These are phyloP conservation scores for Gymnobelideus leadbeateri DNA, from an alignment of 2,113 vertebrate species.

Conservation along the genomic window DNA sequence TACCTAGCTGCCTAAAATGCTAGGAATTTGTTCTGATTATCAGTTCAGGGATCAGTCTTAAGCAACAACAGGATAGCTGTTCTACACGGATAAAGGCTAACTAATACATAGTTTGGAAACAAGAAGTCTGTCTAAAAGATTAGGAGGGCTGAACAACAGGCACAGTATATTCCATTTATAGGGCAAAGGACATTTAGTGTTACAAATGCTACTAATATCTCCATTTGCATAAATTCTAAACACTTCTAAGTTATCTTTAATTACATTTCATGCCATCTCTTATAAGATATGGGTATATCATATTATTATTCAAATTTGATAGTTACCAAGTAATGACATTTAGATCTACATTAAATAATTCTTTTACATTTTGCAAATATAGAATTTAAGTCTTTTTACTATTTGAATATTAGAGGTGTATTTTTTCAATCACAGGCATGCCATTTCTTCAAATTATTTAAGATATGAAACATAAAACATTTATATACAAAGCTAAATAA, in stretches of 20 bases:
- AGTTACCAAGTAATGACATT: slow-evolving; percentile 70
- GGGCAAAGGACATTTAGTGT: background rate
- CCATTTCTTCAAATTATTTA: slow-evolving; percentile 69
- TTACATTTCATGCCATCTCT: slow-evolving; percentile 67
- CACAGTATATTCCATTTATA: background rate
- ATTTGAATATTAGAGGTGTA: slow-evolving; percentile 67
- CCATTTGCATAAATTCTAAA: slow-evolving; percentile 26
- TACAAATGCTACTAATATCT: background rate
- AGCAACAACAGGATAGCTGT: background rate
- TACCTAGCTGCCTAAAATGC: background rate
- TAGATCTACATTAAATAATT: slow-evolving; percentile 77
- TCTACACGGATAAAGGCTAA: background rate
- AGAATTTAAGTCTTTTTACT: slow-evolving; percentile 64
- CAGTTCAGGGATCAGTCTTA: slow-evolving; percentile 12
- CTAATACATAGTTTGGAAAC: slow-evolving; percentile 8
- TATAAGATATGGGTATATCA: slow-evolving; percentile 57
- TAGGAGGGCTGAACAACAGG: background rate
- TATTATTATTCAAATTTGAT: slow-evolving; percentile 74
- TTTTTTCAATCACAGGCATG: slow-evolving; percentile 75
- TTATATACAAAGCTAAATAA: slow-evolving; percentile 69
- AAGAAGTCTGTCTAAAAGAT: background rate
- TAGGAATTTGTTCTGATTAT: background rate
- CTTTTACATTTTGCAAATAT: slow-evolving; percentile 71
- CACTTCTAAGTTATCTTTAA: slow-evolving; percentile 64
- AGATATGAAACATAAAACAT: slow-evolving; percentile 57